Evolutionary conservation across 2,888 invertebrate genomes (phyloP).

Genomic region (Tricholauxania praeusta): DNA sequence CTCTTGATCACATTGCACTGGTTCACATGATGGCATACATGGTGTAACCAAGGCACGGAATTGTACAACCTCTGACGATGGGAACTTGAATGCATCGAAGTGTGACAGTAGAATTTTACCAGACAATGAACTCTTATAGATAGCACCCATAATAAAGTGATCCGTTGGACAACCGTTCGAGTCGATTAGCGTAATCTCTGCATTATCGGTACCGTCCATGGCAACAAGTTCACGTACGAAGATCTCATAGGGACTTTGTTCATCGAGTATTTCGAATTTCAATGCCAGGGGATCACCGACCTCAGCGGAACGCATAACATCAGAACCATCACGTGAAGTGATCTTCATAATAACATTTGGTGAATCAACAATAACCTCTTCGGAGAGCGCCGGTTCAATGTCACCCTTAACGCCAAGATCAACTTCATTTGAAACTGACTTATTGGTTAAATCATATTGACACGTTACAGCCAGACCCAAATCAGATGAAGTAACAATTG

Average conservation of each 20-base stretch:
- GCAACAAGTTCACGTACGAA: slow-evolving; percentile 94
- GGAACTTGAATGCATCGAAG: slow-evolving; percentile 97
- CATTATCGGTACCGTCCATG: slow-evolving; percentile 93
- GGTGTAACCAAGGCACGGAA: slow-evolving; percentile 96
- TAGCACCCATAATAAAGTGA: slow-evolving; percentile 93
- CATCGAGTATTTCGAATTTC: slow-evolving; percentile 92
- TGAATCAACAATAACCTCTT: slow-evolving; percentile 93
- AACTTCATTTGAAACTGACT: slow-evolving; percentile 92
- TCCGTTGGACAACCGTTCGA: slow-evolving; percentile 93
- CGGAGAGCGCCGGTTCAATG: slow-evolving; percentile 84
- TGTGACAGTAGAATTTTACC: slow-evolving; percentile 89
- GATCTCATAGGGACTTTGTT: slow-evolving; percentile 94
- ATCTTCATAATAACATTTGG: slow-evolving; percentile 96
- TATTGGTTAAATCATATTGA: slow-evolving; percentile 93
- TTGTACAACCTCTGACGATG: slow-evolving; percentile 93
- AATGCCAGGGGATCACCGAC: slow-evolving; percentile 93
- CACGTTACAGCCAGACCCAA: slow-evolving; percentile 91
- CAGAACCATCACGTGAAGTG: slow-evolving; percentile 85
- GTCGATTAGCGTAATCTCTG: slow-evolving; percentile 92
- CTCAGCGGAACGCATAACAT: slow-evolving; percentile 88
- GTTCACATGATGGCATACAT: slow-evolving; percentile 93
- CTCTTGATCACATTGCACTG: slow-evolving; percentile 88
- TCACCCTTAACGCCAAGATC: slow-evolving; percentile 90
- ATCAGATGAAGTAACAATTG: slow-evolving; percentile 93
- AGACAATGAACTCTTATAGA: slow-evolving; percentile 83